phyloP scores from a whole-genome alignment of 2,113 vertebrate genomes.

The Anhinga rufa region DNA sequence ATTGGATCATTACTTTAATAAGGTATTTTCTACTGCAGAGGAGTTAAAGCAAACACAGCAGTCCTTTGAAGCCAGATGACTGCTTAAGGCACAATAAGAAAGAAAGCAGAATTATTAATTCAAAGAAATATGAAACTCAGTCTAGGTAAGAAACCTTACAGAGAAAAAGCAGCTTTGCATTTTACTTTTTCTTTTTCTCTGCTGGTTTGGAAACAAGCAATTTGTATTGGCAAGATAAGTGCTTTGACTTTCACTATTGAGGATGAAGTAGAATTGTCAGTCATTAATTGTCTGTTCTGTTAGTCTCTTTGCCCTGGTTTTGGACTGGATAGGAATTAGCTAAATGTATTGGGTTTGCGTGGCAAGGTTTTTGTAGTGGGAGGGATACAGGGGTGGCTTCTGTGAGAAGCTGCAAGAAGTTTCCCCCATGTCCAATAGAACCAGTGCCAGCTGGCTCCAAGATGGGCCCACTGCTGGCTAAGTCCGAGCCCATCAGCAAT shows the following conservation, averaged over 20 bases:
- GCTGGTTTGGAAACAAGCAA: not conserved
- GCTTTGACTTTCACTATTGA: not conserved
- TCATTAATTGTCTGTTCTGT: not conserved
- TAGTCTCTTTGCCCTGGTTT: not conserved
- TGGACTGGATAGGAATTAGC: not conserved
- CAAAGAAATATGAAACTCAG: not conserved
- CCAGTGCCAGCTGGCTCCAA: no score
- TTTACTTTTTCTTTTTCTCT: not conserved
- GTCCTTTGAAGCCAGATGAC: conserved; percentile 32
- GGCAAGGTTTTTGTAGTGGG: no score
- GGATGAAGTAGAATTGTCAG: not conserved
- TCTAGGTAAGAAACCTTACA: not conserved
- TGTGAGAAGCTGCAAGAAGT: no score
- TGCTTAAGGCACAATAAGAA: conserved; percentile 22
- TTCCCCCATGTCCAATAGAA: no score
- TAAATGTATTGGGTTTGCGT: not conserved
- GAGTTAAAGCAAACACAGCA: conserved; percentile 27
- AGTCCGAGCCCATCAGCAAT: no score
- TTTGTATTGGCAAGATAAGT: not conserved
- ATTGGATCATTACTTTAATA: conserved; percentile 55
- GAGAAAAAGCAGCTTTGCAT: not conserved
- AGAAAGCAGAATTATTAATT: conserved; percentile 1
- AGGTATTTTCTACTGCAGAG: conserved; percentile 14
- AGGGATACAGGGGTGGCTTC: no score
- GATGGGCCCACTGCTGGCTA: no score